Conservation (phyloP, 2,113 vertebrate species). For the Pagrus major region DNA sequence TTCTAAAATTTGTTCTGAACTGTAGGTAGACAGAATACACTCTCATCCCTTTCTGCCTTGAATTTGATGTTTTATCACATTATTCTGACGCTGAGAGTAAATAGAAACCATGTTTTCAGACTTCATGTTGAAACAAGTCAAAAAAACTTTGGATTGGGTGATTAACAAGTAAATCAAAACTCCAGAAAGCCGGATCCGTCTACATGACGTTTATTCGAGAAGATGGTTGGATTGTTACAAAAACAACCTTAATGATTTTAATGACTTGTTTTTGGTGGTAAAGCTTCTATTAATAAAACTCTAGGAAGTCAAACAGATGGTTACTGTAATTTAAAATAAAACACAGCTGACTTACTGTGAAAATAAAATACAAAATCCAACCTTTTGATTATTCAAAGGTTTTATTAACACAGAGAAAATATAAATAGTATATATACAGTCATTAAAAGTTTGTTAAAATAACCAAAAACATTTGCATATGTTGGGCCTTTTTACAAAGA, state of each 20-base stretch:
- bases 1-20: no score
- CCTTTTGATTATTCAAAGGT: conserved; percentile 6
- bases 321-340: no score
- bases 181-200: not conserved
- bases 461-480: conserved; percentile 40
- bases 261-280: no score
- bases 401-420: conserved; percentile 65
- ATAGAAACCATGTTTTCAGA: not conserved
- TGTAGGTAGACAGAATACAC: no score
- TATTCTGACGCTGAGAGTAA: no score
- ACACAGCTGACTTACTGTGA: not conserved
- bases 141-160: not conserved
- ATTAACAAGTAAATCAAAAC: not conserved
- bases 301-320: not conserved
- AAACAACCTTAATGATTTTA: not conserved
- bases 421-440: conserved; percentile 59
- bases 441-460: conserved; percentile 35
- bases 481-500: not conserved
- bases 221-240: not conserved
- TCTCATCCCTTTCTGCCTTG: no score
- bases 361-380: not conserved
- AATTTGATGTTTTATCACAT: no score
- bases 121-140: not conserved
- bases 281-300: not conserved
- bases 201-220: not conserved